Base-by-base conservation (phyloP, 2,888 invertebrate genomes). In the Dromius quadrimaculatus region DNA sequence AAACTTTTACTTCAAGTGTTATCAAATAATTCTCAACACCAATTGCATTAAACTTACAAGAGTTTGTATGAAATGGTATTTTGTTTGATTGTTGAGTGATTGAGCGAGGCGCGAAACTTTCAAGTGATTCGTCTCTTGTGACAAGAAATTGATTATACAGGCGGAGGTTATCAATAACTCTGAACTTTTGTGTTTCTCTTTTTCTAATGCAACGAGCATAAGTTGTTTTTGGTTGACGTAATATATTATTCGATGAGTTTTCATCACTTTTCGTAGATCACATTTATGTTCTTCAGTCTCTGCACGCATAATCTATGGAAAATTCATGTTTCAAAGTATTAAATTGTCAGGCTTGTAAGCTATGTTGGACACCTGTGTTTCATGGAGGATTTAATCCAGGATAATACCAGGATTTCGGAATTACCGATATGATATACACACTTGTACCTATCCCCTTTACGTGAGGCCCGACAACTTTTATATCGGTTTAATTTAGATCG, bases 291-390 rank as follows among this genome's bases (percentile, higher is more conserved):
- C n/a, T n/a, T n/a, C n/a, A n/a, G n/a, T n/a, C 23, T 20, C 17
- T 6, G 11, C 19, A 41, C 61, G 61, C 61, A 38, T 38, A 41
- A 38, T 38, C 38, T 61, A 63, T 63, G 63, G 63, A 23, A 63
- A 63, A 63, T 63, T 23, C 41, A 64, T 64, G 50, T 64, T 64
- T 64, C 47, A 47, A 64, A 64, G 64, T 64, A 64, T 64, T 64
- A 64, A 64, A 64, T 47, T 64, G 64, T 64, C 64, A 64, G 20
- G 4, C 19, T 6, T 19, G 64, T 47, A 64, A 64, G 34, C 47
- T 36, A 17, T 19, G 50, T 45, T 50, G 50, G 64, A 64, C 64
- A 64, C 64, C 64, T 64, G 64, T 22, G 64, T 36, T 47, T 34
- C 64, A 34, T 64, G 34, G 19, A 41, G 23, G 22, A 41, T 15